phyloP scores from a whole-genome alignment of 1,140 invertebrate genomes.

The Saccostrea echinata region DNA sequence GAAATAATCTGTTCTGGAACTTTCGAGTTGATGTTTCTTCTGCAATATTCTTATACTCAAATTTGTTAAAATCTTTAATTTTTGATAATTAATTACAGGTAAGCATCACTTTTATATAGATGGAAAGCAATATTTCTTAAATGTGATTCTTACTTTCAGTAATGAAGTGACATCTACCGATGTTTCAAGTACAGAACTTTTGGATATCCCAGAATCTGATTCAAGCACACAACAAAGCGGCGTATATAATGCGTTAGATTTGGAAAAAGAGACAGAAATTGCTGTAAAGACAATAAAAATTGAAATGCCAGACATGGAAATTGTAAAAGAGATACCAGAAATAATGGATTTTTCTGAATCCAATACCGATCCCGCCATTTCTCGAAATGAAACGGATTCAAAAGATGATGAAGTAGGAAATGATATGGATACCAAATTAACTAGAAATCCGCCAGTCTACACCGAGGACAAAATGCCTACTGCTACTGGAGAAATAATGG shows the following conservation, averaged over 20 bases:
- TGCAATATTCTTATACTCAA: too few relatives aligned
- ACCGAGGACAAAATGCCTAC: not conserved
- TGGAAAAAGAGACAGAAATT: not conserved
- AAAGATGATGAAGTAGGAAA: not conserved
- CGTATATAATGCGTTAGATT: not conserved
- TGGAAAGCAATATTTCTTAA: not conserved
- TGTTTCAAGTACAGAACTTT: not conserved
- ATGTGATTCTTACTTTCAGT: not conserved
- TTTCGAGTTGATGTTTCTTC: too few relatives aligned
- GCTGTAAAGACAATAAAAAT: not conserved
- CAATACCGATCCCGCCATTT: too few relatives aligned
- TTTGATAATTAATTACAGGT: too few relatives aligned
- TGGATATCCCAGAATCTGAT: not conserved
- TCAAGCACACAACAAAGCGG: not conserved
- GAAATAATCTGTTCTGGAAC: too few relatives aligned
- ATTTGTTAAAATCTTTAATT: too few relatives aligned
- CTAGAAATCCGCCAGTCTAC: not conserved
- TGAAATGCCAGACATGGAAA: not conserved
- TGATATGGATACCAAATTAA: not conserved
- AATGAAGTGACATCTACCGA: constrained; percentile 8
- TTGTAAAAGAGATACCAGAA: not conserved
- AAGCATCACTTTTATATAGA: too few relatives aligned
- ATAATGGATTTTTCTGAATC: not conserved
- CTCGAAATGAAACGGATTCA: not conserved
- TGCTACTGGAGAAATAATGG: constrained; percentile 1